A percentile compares a stretch with the other conserved stretches of the same genome.
Evolutionary conservation across 2,797 vertebrate genomes (phyloP).

Genomic region (Psittacula echo): DNA sequence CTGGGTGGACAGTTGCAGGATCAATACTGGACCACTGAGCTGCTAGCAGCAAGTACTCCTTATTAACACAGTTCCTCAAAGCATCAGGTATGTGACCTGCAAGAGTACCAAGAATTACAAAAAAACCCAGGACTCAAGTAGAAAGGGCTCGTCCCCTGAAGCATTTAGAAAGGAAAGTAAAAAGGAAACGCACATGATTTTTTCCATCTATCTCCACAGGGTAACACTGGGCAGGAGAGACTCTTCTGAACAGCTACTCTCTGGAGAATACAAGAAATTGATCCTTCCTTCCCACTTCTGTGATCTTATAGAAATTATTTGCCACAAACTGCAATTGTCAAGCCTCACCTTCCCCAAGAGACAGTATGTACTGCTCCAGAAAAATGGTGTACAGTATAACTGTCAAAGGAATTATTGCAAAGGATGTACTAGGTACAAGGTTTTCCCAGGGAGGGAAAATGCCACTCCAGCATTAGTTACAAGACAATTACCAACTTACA

Average conservation of each 20-base stretch:
- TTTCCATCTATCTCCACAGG: neutral
- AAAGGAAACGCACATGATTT: neutral
- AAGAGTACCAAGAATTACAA: constrained; percentile 29
- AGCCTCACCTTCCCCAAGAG: neutral
- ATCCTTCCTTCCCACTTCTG: neutral
- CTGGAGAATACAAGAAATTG: neutral
- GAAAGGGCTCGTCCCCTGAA: neutral
- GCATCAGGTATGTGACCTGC: constrained; percentile 92
- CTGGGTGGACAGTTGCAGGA: constrained; percentile 88
- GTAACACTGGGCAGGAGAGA: neutral
- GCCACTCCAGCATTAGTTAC: neutral
- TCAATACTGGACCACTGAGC: constrained; percentile 93
- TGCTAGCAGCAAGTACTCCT: constrained; percentile 92
- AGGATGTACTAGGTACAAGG: neutral
- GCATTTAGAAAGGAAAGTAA: neutral
- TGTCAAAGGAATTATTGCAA: neutral
- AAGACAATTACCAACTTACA: neutral
- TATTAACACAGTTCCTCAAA: constrained; percentile 96
- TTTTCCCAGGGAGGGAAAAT: neutral
- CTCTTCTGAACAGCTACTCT: neutral
- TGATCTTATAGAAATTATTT: neutral
- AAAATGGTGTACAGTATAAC: neutral
- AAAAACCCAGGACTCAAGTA: neutral
- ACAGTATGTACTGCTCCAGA: neutral
- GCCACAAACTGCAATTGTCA: neutral